Conservation (phyloP, 2,113 vertebrate genomes). For the Thamnophis sirtalis region DNA sequence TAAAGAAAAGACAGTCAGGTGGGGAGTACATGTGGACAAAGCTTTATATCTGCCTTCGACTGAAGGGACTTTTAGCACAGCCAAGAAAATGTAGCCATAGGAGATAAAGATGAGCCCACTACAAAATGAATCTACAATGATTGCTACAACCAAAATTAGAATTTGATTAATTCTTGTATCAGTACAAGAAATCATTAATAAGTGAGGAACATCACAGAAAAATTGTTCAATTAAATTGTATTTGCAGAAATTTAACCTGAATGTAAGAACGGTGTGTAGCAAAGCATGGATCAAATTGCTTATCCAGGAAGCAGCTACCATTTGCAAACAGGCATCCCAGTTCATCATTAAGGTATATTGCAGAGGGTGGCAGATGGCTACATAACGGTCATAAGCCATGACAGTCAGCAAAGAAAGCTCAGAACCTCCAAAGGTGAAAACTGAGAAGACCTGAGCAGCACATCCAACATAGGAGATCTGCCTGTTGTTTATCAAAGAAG, state of each 20-base stretch:
- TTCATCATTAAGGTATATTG: not conserved
- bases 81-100: not conserved
- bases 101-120: not conserved
- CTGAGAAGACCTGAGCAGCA: not conserved
- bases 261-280: not conserved
- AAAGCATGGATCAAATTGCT: not conserved
- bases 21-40: constrained; percentile 5
- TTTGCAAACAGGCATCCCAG: not conserved
- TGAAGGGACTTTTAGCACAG: not conserved
- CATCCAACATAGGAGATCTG: not conserved
- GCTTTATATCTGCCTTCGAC: not conserved
- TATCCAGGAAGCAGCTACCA: not conserved
- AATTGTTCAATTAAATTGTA: not conserved
- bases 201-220: not conserved
- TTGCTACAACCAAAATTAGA: too few relatives aligned
- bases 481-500: not conserved
- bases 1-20: not conserved
- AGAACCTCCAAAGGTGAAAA: not conserved
- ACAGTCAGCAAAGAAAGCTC: not conserved
- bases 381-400: constrained; percentile 11
- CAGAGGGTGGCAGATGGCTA: not conserved
- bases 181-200: too few relatives aligned
- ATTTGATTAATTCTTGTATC: too few relatives aligned
- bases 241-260: not conserved
- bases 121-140: not conserved